Percentiles rank a stretch among this genome's conserved stretches.
Conservation (phyloP, 2,113 vertebrate genomes). For the Rhynchomys soricoides region DNA sequence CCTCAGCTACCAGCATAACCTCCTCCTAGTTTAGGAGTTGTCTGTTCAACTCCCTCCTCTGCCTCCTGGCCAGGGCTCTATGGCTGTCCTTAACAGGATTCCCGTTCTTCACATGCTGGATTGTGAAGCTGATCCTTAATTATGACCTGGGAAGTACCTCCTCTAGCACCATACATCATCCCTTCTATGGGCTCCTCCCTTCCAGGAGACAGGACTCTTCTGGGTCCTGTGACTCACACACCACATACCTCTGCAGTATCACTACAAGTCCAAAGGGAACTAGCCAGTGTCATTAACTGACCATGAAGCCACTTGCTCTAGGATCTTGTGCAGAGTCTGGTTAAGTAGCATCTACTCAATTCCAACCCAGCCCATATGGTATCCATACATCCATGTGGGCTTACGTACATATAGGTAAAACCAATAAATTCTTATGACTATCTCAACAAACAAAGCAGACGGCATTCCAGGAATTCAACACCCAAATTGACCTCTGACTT, state of each 20-base stretch:
- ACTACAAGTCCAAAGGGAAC: background rate
- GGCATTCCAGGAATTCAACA: background rate
- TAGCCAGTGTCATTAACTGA: no score
- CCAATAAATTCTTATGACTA: background rate
- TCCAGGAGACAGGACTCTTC: background rate
- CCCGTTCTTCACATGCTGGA: background rate
- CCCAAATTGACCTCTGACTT: background rate
- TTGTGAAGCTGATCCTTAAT: background rate
- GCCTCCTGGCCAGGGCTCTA: background rate
- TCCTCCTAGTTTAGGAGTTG: no score
- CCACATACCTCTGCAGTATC: no score
- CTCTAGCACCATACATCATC: accelerated
- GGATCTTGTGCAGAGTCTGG: no score
- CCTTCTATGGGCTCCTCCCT: background rate
- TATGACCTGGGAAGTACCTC: accelerated
- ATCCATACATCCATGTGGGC: background rate
- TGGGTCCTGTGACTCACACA: background rate
- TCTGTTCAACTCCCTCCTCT: background rate
- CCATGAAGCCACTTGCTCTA: background rate
- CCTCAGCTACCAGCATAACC: background rate
- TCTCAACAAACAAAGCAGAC: background rate
- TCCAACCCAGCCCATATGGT: background rate
- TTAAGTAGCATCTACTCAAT: no score
- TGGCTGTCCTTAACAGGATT: no score
- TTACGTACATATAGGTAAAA: background rate